Evolutionary conservation across 1,140 invertebrate species (phyloP).

Genomic region (Oppia nitens): DNA sequence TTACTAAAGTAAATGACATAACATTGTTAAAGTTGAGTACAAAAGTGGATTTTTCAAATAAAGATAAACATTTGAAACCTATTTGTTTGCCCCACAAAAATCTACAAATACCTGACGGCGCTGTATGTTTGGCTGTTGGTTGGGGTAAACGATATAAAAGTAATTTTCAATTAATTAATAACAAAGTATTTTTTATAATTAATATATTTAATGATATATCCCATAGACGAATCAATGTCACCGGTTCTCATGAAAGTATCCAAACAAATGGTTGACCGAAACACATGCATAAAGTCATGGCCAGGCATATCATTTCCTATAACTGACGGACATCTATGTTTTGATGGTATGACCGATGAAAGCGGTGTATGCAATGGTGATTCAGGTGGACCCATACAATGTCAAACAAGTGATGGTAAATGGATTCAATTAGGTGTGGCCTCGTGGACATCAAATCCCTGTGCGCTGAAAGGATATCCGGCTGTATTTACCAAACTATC

Average conservation of each 20-base stretch:
- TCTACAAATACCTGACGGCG: not conserved
- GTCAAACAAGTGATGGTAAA: constrained; percentile 40
- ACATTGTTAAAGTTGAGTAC: constrained; percentile 1
- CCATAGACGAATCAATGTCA: not conserved
- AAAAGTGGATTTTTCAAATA: not conserved
- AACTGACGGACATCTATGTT: constrained; percentile 3
- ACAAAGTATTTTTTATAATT: not conserved
- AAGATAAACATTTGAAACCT: constrained; percentile 5
- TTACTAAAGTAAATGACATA: constrained; percentile 6
- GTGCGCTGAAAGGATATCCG: constrained; percentile 1
- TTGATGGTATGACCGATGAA: not conserved
- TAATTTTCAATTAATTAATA: not conserved
- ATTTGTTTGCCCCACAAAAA: constrained; percentile 2
- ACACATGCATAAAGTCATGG: not conserved
- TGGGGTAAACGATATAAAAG: constrained; percentile 9
- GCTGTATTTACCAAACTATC: constrained; percentile 11
- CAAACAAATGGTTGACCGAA: not conserved
- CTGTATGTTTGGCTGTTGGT: not conserved
- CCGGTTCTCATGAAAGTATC: not conserved
- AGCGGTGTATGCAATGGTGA: constrained; percentile 7
- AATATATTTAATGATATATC: too few species aligned
- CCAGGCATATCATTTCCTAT: constrained; percentile 6
- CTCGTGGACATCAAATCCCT: constrained; percentile 50
- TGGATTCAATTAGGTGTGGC: constrained; percentile 72
- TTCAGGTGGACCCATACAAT: not conserved